phyloP scores from a whole-genome alignment of 2,888 invertebrate species.

The Agrotis segetum region DNA sequence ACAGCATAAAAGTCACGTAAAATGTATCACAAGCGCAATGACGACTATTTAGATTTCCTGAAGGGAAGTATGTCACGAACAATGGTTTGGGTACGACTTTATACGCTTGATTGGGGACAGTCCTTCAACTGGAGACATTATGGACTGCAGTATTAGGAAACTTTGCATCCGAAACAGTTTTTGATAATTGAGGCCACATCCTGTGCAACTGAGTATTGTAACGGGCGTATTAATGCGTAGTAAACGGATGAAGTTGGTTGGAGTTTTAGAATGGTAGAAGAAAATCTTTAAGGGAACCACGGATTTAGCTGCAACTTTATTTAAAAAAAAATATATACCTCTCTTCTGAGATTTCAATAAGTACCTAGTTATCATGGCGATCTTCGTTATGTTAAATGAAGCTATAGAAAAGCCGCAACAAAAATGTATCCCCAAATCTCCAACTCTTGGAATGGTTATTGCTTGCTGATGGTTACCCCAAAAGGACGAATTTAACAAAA shows the following conservation, averaged over 20 bases:
- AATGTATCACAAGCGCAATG: slow-evolving; percentile 40
- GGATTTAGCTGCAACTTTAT: neutral
- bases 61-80: slow-evolving; percentile 66
- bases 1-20: slow-evolving; percentile 40
- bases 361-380: too few species aligned
- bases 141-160: slow-evolving; percentile 25
- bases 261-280: neutral
- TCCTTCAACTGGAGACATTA: slow-evolving; percentile 39
- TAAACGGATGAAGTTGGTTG: neutral
- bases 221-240: neutral
- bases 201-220: neutral
- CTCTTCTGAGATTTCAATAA: neutral
- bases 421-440: neutral
- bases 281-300: slow-evolving; percentile 1
- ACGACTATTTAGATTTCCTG: slow-evolving; percentile 45
- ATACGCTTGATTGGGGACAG: slow-evolving; percentile 52
- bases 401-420: neutral
- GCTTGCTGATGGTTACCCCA: neutral
- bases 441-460: neutral
- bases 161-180: slow-evolving; percentile 12
- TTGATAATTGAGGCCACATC: slow-evolving; percentile 12
- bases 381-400: neutral
- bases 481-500: slow-evolving; percentile 22
- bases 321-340: neutral
- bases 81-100: slow-evolving; percentile 59